phyloP scores from a whole-genome alignment of 2,113 vertebrate genomes.

The Notarius quadriscutis region DNA sequence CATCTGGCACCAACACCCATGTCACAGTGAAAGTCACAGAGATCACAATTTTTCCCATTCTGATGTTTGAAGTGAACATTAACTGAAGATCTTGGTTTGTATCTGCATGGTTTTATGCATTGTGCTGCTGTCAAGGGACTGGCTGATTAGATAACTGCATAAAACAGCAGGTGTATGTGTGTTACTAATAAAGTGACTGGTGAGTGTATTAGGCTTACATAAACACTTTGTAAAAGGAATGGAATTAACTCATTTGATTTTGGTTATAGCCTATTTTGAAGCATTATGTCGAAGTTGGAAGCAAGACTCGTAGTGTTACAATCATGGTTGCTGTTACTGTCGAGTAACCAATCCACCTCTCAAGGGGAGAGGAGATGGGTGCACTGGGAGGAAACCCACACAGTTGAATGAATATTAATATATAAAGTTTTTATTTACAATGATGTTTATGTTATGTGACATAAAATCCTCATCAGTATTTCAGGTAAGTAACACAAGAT shows the following conservation, averaged over 20 bases:
- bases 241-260: background rate
- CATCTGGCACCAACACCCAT: too few relatives aligned
- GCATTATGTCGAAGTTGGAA: background rate
- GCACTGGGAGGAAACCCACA: background rate
- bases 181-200: too few relatives aligned
- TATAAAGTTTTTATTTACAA: background rate
- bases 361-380: background rate
- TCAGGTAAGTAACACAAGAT: background rate
- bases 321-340: background rate
- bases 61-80: too few relatives aligned
- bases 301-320: background rate
- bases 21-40: too few relatives aligned
- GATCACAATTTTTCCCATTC: too few relatives aligned
- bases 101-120: too few relatives aligned
- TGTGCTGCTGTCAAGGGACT: too few relatives aligned
- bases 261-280: background rate
- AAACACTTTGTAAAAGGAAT: background rate
- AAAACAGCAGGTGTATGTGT: too few relatives aligned
- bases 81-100: too few relatives aligned
- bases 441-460: background rate
- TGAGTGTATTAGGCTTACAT: background rate
- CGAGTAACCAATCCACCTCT: background rate
- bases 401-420: background rate
- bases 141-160: too few relatives aligned
- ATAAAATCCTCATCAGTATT: background rate